Evolutionary conservation across 2,797 vertebrate genomes (phyloP).

Genomic region (Garrulus glandarius): DNA sequence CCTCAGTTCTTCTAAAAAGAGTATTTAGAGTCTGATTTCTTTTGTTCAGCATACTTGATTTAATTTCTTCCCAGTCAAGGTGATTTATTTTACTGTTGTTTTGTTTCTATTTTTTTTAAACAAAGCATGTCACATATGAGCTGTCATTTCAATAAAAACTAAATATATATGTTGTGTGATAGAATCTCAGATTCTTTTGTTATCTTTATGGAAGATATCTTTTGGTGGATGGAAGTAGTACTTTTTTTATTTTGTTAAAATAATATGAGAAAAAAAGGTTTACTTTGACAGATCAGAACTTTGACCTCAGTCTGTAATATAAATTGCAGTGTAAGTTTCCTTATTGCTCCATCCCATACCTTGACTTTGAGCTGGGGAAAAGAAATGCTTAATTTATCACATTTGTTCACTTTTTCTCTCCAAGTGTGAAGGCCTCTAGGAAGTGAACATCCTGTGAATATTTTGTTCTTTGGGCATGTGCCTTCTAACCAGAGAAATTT

Average conservation of each 20-base stretch:
- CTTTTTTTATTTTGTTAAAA: neutral
- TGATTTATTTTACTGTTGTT: neutral
- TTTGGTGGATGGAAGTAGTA: neutral
- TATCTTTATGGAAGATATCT: neutral
- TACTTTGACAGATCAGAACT: neutral
- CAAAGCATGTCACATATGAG: neutral
- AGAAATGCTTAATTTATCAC: neutral
- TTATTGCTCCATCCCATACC: neutral
- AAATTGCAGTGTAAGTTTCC: neutral
- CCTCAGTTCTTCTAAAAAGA: neutral
- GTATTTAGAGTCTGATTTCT: neutral
- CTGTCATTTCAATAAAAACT: neutral
- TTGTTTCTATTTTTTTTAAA: neutral
- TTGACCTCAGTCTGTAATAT: neutral
- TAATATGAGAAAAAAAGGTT: neutral
- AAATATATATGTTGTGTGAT: neutral
- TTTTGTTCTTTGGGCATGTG: neutral
- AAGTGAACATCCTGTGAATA: neutral
- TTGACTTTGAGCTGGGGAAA: neutral
- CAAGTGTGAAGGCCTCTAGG: neutral
- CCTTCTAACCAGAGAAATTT: neutral
- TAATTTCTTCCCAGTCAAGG: neutral
- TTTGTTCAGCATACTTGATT: neutral
- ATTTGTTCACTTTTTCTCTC: neutral
- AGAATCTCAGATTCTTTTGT: neutral